phyloP scores from a whole-genome alignment of 2,797 vertebrate species.

The Sandelia bainsii region DNA sequence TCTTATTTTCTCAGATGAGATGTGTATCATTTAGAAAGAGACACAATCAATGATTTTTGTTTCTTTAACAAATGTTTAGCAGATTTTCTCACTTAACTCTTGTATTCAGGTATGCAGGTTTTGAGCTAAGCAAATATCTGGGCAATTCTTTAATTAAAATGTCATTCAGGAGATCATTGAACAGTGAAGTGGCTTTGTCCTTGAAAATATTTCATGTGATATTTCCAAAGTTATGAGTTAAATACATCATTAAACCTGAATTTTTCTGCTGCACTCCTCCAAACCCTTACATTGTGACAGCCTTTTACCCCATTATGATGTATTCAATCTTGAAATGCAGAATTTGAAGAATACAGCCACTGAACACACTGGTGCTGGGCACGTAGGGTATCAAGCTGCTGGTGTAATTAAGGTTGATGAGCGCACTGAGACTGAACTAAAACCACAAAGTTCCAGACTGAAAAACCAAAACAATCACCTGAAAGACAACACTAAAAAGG shows the following conservation, averaged over 20 bases:
- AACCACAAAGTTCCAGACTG: neutral
- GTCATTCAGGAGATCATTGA: neutral
- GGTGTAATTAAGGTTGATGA: neutral
- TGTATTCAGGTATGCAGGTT: neutral
- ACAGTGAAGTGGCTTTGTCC: neutral
- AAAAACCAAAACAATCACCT: neutral
- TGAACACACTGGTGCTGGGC: neutral
- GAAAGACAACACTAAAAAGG: too few species aligned
- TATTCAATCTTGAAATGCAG: neutral
- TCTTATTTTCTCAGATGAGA: conserved; percentile 4
- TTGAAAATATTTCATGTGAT: neutral
- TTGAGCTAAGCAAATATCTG: conserved; percentile 4
- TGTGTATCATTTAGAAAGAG: conserved; percentile 1
- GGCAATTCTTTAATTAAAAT: neutral
- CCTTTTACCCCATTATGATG: neutral
- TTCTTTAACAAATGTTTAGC: neutral
- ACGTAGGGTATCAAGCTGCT: neutral
- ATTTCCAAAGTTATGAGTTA: neutral
- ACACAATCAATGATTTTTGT: neutral
- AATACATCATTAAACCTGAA: neutral
- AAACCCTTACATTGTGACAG: neutral
- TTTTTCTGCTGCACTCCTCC: neutral
- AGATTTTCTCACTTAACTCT: neutral
- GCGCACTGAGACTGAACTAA: neutral
- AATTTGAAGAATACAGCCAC: neutral